Base-by-base conservation (phyloP, 2,888 invertebrate species). In the Chamaedrilus cognettii region DNA sequence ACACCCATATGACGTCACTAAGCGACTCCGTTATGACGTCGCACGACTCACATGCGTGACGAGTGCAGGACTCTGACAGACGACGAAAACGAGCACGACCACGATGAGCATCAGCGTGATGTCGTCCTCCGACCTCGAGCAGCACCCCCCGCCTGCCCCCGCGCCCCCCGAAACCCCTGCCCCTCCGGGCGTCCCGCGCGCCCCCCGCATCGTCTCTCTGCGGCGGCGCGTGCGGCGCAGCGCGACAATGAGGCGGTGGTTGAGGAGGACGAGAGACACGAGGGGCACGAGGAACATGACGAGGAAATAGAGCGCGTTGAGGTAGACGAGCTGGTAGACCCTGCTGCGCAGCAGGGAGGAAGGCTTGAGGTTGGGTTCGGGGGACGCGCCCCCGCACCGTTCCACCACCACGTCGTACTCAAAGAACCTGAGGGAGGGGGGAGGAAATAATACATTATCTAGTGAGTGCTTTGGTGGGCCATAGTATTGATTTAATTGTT, bases 81-180 rank as follows among this genome's bases (percentile, higher is more conserved):
- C 66, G 28, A 74, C 70, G 58, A 74, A 74, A 5, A 74, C 72
- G 23, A 74, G 61, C 19, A 74, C 74, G n/a, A 74, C 74, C 4
- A 73, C 72, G 26, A 74, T 74, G n/a, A 74, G 65, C 58, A 74
- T 63, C 34, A 73, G 60, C 31, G 74, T 74, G 67, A 74, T 74
- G 62, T 74, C 74, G 34, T 74, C 74, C 64, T 74, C 74, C 2
- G 71, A 71, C n/a, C 66, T 42, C 50, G 56, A 64, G n/a, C n/a
- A n/a, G n/a, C n/a, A n/a, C n/a, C n/a, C n/a, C 19, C 42, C 28
- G 58, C 31, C 52, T 5, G 7, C 26, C 2, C 5, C 35, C 23
- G 60, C 28, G 3, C 26, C 35, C n/a, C n/a, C n/a, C n/a, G n/a
- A n/a, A n/a, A n/a, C n/a, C 23, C 33, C 62, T 0, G 50, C 50